phyloP scores from a whole-genome alignment of 2,797 vertebrate genomes.

The Neostethus bicornis region DNA sequence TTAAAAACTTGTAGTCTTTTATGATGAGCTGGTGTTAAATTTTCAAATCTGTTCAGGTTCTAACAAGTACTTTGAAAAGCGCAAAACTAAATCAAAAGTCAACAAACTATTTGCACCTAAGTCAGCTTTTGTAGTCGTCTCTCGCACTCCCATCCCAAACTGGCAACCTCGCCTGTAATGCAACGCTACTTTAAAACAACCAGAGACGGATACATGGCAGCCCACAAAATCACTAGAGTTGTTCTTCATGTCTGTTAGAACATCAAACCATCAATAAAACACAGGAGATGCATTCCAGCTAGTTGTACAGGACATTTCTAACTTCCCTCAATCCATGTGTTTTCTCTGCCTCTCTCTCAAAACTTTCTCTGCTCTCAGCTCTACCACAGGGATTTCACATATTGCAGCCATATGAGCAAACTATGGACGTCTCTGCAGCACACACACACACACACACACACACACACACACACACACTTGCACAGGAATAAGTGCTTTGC shows the following conservation, averaged over 20 bases:
- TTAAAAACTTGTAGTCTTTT: slow-evolving; percentile 3
- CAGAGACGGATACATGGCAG: slow-evolving; percentile 70
- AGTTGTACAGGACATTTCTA: slow-evolving; percentile 72
- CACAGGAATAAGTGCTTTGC: slow-evolving; percentile 46
- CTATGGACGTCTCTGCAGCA: slow-evolving; percentile 56
- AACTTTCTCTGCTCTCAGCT: slow-evolving; percentile 72
- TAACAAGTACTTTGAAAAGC: slow-evolving; percentile 11
- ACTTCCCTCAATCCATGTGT: slow-evolving; percentile 69
- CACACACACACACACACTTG: slow-evolving; percentile 21
- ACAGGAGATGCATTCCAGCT: slow-evolving; percentile 73
- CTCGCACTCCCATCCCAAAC: slow-evolving; percentile 36
- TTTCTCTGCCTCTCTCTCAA: slow-evolving; percentile 45
- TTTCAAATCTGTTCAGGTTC: slow-evolving; percentile 11
- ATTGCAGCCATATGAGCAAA: slow-evolving; percentile 79
- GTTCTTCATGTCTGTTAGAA: slow-evolving; percentile 73
- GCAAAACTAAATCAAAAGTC: slow-evolving; percentile 15
- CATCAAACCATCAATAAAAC: slow-evolving; percentile 78
- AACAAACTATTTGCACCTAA: slow-evolving; percentile 4
- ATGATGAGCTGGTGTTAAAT: slow-evolving; percentile 14
- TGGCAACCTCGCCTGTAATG: slow-evolving; percentile 17
- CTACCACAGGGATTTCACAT: slow-evolving; percentile 76
- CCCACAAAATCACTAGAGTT: slow-evolving; percentile 76
- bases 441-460: slow-evolving; percentile 33
- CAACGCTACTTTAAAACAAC: slow-evolving; percentile 50
- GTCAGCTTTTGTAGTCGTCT: slow-evolving; percentile 21